A percentile compares a stretch with the other conserved stretches of the same genome.
These are phyloP conservation scores for Acanthaster planci DNA, from an alignment of 35 echinoderm and acorn worm species.

Conservation along the genomic window DNA sequence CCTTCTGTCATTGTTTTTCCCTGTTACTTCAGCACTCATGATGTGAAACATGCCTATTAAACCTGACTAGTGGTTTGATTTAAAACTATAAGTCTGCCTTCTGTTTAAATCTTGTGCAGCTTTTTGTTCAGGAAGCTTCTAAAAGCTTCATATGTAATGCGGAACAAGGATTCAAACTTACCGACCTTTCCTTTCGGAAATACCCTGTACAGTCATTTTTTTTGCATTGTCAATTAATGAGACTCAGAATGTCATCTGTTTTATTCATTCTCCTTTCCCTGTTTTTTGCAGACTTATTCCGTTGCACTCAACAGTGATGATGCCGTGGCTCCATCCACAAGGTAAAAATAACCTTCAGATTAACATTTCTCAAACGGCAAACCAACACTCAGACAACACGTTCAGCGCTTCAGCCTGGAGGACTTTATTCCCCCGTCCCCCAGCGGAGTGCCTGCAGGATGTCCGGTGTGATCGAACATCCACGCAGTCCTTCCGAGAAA, in stretches of 20 bases:
- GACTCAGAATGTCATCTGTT: too few relatives aligned
- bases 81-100: too few relatives aligned
- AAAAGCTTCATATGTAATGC: too few relatives aligned
- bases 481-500: not conserved
- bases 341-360: constrained; percentile 17
- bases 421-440: not conserved
- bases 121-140: too few relatives aligned
- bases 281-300: constrained; percentile 37
- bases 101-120: too few relatives aligned
- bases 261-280: not conserved
- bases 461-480: not conserved
- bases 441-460: not conserved
- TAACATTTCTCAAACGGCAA: not conserved
- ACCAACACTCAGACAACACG: not conserved
- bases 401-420: not conserved
- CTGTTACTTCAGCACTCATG: too few relatives aligned
- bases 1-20: too few relatives aligned
- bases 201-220: too few relatives aligned
- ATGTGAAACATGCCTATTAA: too few relatives aligned
- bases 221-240: too few relatives aligned
- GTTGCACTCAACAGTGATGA: constrained; percentile 45
- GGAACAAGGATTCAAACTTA: too few relatives aligned
- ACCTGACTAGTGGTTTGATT: too few relatives aligned
- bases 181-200: not conserved
- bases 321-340: constrained; percentile 57